A percentile compares a stretch with the other conserved stretches of the same genome.
These are phyloP conservation scores for Lates calcarifer DNA, from an alignment of 2,113 vertebrate genomes.

Conservation along the genomic window DNA sequence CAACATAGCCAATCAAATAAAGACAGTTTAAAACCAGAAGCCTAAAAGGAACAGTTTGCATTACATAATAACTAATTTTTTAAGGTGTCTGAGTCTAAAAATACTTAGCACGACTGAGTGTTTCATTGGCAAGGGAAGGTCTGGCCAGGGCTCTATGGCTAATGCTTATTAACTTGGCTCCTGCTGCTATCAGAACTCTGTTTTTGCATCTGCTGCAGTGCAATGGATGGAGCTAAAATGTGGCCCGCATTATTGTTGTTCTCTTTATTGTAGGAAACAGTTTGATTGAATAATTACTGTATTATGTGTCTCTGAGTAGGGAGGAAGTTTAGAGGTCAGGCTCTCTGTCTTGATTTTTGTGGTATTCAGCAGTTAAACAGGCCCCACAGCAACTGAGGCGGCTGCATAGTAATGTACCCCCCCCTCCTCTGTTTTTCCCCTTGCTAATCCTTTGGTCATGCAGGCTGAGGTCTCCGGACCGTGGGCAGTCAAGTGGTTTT, in stretches of 20 bases:
- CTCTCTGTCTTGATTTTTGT: constrained; percentile 23
- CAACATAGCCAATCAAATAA: neutral
- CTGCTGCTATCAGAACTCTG: constrained; percentile 18
- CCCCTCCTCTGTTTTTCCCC: neutral
- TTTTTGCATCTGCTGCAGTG: constrained; percentile 45
- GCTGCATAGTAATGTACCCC: neutral
- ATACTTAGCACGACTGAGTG: constrained; percentile 13
- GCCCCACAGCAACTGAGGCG: neutral
- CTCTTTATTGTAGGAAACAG: constrained; percentile 22
- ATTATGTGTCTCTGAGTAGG: constrained; percentile 26
- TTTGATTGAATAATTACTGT: constrained; percentile 47
- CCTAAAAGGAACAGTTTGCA: constrained; percentile 1
- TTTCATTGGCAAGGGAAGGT: constrained; percentile 25
- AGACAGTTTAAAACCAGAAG: neutral
- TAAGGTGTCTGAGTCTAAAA: constrained; percentile 20
- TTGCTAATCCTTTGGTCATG: constrained; percentile 25
- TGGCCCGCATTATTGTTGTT: constrained; percentile 28
- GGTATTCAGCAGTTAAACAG: constrained; percentile 35
- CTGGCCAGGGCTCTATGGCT: constrained; percentile 23
- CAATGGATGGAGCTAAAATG: constrained; percentile 40
- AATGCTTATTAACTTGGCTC: constrained; percentile 65
- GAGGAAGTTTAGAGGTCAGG: constrained; percentile 23
- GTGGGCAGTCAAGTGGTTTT: constrained; percentile 29
- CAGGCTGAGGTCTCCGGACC: constrained; percentile 10
- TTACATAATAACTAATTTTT: constrained; percentile 18